Evolutionary conservation across 2,113 vertebrate species (phyloP).

Genomic region (Coryphaenoides rupestris): DNA sequence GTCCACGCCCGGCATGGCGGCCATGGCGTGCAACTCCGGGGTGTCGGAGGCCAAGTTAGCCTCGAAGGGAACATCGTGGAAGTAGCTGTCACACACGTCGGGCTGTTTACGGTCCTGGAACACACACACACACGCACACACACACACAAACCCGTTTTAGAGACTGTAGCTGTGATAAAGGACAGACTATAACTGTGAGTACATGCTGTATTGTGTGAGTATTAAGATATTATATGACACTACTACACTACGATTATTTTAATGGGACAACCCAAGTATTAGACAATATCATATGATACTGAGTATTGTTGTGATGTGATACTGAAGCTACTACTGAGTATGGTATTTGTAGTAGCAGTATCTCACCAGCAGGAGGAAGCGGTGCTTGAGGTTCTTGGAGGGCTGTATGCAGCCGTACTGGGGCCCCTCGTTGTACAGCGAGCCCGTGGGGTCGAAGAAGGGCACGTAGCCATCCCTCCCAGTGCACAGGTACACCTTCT

Average conservation of each 20-base stretch:
- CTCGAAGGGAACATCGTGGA: conserved; percentile 95
- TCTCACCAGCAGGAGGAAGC: conserved; percentile 90
- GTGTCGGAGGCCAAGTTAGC: conserved; percentile 86
- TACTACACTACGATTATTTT: background rate
- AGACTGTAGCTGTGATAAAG: background rate
- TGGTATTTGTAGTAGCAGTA: background rate
- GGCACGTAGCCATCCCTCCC: conserved; percentile 93
- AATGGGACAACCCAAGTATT: background rate
- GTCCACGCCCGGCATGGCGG: conserved; percentile 88
- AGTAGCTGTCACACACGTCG: conserved; percentile 85
- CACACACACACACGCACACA: background rate
- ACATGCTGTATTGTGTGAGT: background rate
- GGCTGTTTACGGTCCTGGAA: conserved; percentile 91
- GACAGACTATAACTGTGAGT: background rate
- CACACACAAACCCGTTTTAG: background rate
- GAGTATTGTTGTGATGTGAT: background rate
- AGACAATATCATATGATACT: background rate
- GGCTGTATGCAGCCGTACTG: conserved; percentile 98
- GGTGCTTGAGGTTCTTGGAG: conserved; percentile 91
- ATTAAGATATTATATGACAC: background rate
- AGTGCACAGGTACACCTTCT: conserved; percentile 96
- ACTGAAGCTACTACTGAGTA: background rate
- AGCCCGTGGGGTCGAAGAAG: conserved; percentile 95
- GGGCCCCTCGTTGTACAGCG: conserved; percentile 92
- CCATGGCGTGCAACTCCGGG: conserved; percentile 79